Evolutionary conservation across 2,797 vertebrate species (phyloP).

Genomic region (Phaenicophaeus curvirostris): DNA sequence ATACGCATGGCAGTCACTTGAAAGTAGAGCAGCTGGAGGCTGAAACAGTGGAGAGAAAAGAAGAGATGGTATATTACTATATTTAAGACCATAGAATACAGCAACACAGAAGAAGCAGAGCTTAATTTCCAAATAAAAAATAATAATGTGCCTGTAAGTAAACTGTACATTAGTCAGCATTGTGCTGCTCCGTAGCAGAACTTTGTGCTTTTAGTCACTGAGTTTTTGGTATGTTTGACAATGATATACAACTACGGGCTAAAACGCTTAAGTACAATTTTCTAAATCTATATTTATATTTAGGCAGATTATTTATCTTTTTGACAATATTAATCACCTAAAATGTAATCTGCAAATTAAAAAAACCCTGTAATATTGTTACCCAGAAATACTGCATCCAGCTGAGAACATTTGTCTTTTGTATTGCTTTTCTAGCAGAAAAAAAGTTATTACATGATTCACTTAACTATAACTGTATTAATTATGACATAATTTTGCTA

Average conservation of each 20-base stretch:
- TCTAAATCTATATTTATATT: constrained; percentile 69
- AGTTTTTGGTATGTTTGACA: constrained; percentile 44
- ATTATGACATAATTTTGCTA: constrained; percentile 23
- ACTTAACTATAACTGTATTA: constrained; percentile 60
- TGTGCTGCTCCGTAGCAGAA: not conserved
- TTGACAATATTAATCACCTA: constrained; percentile 69
- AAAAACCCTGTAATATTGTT: constrained; percentile 50
- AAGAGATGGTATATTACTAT: not conserved
- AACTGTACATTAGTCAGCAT: not conserved
- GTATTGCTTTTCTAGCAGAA: constrained; percentile 18
- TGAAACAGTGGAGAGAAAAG: not conserved
- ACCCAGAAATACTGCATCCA: constrained; percentile 37
- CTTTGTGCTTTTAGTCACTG: not conserved
- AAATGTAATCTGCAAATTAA: constrained; percentile 76
- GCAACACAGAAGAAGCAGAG: not conserved
- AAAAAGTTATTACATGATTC: constrained; percentile 48
- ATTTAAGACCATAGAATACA: not conserved
- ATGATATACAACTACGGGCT: constrained; percentile 44
- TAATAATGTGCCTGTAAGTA: not conserved
- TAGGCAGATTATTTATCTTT: constrained; percentile 71
- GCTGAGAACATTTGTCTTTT: constrained; percentile 63
- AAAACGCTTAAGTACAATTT: constrained; percentile 45
- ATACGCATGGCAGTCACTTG: not conserved
- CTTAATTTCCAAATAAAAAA: constrained; percentile 32
- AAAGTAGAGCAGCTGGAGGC: not conserved